Evolutionary conservation across 2,888 invertebrate genomes (phyloP).

Genomic region (Eupithecia insigniata): DNA sequence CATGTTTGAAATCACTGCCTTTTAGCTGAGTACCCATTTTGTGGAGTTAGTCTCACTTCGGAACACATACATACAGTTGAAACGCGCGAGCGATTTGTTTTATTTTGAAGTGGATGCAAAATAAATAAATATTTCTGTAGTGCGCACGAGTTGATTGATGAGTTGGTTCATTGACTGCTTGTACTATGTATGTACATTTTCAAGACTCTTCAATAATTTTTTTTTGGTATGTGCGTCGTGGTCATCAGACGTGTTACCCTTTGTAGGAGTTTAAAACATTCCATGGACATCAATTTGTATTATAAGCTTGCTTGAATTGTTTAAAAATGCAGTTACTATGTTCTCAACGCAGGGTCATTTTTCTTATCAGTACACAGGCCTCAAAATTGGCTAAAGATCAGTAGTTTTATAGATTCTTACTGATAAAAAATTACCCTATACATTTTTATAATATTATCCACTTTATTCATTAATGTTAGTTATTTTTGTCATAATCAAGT

Average conservation of each 20-base stretch:
- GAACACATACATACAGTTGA: too few species aligned
- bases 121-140: too few species aligned
- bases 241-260: background rate
- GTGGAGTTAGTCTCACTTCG: too few species aligned
- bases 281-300: constrained; percentile 42
- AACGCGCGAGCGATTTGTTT: too few species aligned
- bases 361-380: background rate
- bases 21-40: background rate
- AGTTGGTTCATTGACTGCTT: too few species aligned
- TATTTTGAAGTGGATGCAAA: too few species aligned
- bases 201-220: background rate
- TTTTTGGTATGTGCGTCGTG: too few species aligned
- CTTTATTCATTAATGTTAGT: background rate
- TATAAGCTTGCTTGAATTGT: background rate
- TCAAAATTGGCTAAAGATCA: background rate
- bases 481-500: background rate
- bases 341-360: background rate
- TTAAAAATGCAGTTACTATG: background rate
- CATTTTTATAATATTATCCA: background rate
- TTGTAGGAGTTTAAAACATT: constrained; percentile 51
- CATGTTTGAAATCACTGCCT: background rate
- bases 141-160: background rate
- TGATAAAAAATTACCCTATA: background rate
- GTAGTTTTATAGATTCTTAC: background rate
- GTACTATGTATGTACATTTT: background rate